A percentile compares a stretch with the other conserved stretches of the same genome.
Conservation (phyloP, 2,113 vertebrate genomes). For the Bubalus kerabau region DNA sequence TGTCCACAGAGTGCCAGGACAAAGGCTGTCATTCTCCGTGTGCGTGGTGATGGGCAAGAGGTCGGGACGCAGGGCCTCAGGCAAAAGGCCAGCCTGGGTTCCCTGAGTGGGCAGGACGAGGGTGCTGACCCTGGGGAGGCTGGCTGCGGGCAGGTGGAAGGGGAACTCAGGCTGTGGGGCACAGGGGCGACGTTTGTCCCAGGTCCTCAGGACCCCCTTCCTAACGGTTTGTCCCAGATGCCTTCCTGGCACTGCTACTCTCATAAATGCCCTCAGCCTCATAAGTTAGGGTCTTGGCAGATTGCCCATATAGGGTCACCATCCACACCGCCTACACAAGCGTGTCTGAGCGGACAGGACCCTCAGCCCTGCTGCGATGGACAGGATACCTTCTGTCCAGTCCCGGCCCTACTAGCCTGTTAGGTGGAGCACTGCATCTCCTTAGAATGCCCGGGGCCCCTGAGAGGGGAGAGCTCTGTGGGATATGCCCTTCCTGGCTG, state of each 20-base stretch:
- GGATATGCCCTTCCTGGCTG: neutral
- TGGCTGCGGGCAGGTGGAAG: fast-evolving
- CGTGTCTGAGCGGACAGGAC: neutral
- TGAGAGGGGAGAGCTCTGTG: neutral
- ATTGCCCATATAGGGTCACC: neutral
- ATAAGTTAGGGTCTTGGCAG: neutral
- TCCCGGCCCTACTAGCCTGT: neutral
- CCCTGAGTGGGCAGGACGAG: neutral
- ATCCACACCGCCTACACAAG: neutral
- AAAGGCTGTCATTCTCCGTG: neutral
- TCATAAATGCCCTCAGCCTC: neutral
- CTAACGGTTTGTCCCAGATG: neutral
- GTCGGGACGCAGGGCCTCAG: neutral
- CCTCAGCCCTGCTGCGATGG: neutral
- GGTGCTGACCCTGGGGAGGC: neutral
- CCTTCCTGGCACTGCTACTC: neutral
- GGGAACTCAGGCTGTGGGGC: neutral
- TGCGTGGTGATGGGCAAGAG: neutral
- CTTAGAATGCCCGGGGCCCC: neutral
- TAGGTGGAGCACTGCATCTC: neutral
- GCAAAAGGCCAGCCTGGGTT: neutral
- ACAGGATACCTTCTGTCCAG: fast-evolving
- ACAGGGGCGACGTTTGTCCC: no score
- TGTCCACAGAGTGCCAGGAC: no score
- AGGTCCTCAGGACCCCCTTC: neutral